These are phyloP conservation scores for Mizuhopecten yessoensis DNA, from an alignment of 1,140 invertebrate species.

Conservation along the genomic window DNA sequence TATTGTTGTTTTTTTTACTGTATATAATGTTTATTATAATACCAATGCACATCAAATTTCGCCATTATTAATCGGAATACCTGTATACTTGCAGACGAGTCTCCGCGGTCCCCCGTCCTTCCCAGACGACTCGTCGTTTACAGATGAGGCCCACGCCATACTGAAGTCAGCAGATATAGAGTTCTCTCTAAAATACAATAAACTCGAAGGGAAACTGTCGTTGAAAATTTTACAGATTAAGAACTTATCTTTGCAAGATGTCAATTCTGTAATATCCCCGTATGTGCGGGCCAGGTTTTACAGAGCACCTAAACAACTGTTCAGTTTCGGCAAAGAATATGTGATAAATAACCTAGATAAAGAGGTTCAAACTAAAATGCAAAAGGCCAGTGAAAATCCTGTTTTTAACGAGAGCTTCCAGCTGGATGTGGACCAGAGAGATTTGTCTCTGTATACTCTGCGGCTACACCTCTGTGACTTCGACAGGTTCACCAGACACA, in stretches of 20 bases:
- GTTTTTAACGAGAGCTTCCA: conserved; percentile 89
- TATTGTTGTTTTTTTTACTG: no score
- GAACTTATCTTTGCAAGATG: conserved; percentile 62
- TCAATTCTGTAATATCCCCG: conserved; percentile 64
- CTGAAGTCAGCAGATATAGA: conserved; percentile 46
- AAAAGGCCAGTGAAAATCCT: conserved; percentile 86
- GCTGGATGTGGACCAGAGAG: conserved; percentile 86
- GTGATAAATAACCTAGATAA: conserved; percentile 68
- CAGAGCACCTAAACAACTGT: conserved; percentile 67
- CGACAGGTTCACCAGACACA: conserved; percentile 85
- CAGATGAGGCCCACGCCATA: not conserved
- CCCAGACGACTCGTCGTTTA: not conserved
- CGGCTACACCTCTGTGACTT: conserved; percentile 87
- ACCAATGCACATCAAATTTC: no score
- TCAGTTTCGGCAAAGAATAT: conserved; percentile 64
- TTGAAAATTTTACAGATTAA: conserved; percentile 68
- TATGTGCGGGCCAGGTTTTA: conserved; percentile 72
- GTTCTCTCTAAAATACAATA: conserved; percentile 67
- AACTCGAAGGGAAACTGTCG: conserved; percentile 60
- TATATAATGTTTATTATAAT: no score
- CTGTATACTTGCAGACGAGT: not conserved
- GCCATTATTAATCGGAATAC: no score
- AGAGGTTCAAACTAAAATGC: conserved; percentile 83
- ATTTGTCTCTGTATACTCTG: conserved; percentile 82
- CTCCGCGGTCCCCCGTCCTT: not conserved